phyloP scores from a whole-genome alignment of 2,888 invertebrate genomes.

The Oegoconia quadripuncta region DNA sequence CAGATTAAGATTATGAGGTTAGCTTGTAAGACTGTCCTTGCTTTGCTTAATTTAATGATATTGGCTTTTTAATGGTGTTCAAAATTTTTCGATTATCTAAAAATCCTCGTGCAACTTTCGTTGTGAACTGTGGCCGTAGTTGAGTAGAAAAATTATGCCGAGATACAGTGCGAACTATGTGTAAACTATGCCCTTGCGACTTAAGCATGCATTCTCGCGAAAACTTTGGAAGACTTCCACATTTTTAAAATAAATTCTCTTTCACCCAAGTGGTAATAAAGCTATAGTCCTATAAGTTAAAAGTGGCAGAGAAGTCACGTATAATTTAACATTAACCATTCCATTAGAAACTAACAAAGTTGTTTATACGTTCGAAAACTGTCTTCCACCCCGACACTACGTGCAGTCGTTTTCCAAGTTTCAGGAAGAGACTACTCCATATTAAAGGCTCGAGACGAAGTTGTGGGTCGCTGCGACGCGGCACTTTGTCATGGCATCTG shows the following conservation, averaged over 20 bases:
- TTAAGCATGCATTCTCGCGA: slow-evolving; percentile 27
- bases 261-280: slow-evolving; percentile 21
- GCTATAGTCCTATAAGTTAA: slow-evolving; percentile 12
- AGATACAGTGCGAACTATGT: slow-evolving; percentile 43
- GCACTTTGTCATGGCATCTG: slow-evolving; percentile 51
- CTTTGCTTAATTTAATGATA: background rate
- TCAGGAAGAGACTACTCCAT: slow-evolving; percentile 49
- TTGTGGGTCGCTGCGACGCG: slow-evolving; percentile 41
- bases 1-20: slow-evolving; percentile 49
- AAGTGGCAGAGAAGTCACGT: slow-evolving; percentile 26
- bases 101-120: slow-evolving; percentile 24
- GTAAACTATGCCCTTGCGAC: slow-evolving; percentile 47
- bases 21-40: slow-evolving; percentile 37
- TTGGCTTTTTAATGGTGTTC: slow-evolving; percentile 2
- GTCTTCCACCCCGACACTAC: slow-evolving; percentile 39
- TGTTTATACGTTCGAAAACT: slow-evolving; percentile 50
- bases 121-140: slow-evolving; percentile 29
- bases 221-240: slow-evolving; percentile 17
- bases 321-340: slow-evolving; percentile 45
- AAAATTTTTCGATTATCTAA: slow-evolving; percentile 18
- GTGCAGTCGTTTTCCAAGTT: slow-evolving; percentile 51
- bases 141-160: slow-evolving; percentile 32
- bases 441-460: slow-evolving; percentile 52
- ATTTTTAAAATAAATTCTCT: slow-evolving; percentile 14
- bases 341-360: slow-evolving; percentile 49